Percentiles rank a stretch among this genome's conserved stretches.
Evolutionary conservation across 2,113 vertebrate genomes (phyloP).

Genomic region (Ramphastos sulfuratus): DNA sequence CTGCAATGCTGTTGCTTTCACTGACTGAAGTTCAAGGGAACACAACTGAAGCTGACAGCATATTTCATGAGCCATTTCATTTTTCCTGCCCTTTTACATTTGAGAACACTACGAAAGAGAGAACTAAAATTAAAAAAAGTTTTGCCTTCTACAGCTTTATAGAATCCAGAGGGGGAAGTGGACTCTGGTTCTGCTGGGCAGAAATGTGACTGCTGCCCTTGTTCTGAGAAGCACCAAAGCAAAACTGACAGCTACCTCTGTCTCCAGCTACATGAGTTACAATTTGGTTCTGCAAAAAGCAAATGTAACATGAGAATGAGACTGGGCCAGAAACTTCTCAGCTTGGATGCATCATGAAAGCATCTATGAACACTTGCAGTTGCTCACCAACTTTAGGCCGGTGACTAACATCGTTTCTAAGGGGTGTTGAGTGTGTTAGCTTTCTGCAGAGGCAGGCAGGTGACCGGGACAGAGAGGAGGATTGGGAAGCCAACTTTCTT

Average conservation of each 20-base stretch:
- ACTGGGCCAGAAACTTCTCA: not conserved
- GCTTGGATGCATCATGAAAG: conserved; percentile 8
- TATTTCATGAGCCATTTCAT: not conserved
- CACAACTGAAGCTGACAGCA: not conserved
- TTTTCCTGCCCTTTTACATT: not conserved
- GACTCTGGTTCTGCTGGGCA: not conserved
- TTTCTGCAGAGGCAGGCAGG: not conserved
- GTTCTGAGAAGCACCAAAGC: not conserved
- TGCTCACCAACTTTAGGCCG: not conserved
- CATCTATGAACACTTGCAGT: not conserved
- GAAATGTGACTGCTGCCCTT: not conserved
- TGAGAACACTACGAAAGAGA: not conserved
- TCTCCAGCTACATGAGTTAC: not conserved
- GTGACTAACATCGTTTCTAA: not conserved
- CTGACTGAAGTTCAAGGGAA: not conserved
- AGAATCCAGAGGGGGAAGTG: not conserved
- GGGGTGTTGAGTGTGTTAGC: not conserved
- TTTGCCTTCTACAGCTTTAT: not conserved
- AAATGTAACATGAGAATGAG: not conserved
- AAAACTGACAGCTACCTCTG: not conserved
- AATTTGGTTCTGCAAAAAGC: not conserved
- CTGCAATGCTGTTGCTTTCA: not conserved
- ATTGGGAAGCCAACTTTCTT: not conserved
- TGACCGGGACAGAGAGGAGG: not conserved
- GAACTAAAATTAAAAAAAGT: not conserved